These are phyloP conservation scores for Rhipidura dahli DNA, from an alignment of 2,113 vertebrate species.

Conservation along the genomic window DNA sequence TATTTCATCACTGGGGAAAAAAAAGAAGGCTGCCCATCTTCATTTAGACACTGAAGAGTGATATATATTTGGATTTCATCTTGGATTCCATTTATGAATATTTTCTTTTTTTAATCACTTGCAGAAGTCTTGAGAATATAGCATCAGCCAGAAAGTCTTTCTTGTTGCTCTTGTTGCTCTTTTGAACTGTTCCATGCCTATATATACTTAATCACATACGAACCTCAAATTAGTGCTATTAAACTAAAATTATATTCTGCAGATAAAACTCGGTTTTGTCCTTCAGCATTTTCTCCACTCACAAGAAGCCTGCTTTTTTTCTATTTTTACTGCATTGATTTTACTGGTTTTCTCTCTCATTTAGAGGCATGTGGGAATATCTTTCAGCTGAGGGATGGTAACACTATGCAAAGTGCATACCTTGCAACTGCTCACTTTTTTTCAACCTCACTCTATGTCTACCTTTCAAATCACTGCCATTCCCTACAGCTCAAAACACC, in stretches of 20 bases:
- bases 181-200: background rate
- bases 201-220: background rate
- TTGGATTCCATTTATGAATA: background rate
- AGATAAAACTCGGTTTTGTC: background rate
- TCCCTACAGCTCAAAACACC: background rate
- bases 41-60: background rate
- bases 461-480: background rate
- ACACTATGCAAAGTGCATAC: background rate
- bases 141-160: background rate
- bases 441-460: background rate
- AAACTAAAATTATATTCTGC: background rate
- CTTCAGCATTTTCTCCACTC: background rate
- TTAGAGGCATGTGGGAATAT: background rate
- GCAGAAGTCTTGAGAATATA: background rate
- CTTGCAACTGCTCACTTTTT: background rate
- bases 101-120: background rate
- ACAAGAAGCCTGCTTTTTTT: background rate
- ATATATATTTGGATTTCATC: background rate
- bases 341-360: background rate
- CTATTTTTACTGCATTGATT: background rate
- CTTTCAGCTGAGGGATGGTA: background rate
- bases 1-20: background rate
- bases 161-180: background rate
- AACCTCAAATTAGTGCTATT: background rate
- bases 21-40: background rate